A percentile compares a stretch with the other conserved stretches of the same genome.
These are phyloP conservation scores for Pristiophorus japonicus DNA, from an alignment of 2,113 vertebrate species.

Conservation along the genomic window DNA sequence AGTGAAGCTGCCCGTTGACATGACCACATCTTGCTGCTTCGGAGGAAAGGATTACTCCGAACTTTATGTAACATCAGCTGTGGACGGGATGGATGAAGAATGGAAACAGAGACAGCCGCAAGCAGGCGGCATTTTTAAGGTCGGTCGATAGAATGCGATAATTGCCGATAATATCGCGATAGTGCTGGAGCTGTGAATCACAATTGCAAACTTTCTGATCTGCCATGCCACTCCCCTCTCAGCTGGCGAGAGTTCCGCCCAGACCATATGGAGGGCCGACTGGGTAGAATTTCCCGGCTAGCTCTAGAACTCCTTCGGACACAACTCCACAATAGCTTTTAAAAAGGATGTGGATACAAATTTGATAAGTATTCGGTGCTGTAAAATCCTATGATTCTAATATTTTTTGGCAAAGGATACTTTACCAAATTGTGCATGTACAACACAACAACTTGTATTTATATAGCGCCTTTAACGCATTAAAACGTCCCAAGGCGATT, in stretches of 20 bases:
- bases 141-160: constrained; percentile 42
- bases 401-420: neutral
- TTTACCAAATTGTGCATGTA: neutral
- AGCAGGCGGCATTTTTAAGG: constrained; percentile 79
- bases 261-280: neutral
- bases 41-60: constrained; percentile 83
- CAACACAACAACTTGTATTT: no score
- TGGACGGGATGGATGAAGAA: constrained; percentile 61
- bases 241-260: neutral
- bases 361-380: no score
- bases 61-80: constrained; percentile 80
- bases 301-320: neutral
- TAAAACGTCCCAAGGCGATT: no score
- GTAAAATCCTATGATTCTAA: neutral
- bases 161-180: neutral
- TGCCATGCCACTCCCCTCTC: neutral
- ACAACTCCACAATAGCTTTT: neutral
- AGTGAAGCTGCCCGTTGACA: constrained; percentile 70
- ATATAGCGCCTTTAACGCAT: no score
- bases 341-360: neutral
- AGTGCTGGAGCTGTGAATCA: neutral
- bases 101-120: constrained; percentile 57
- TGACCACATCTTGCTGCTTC: constrained; percentile 86
- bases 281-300: neutral
- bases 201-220: neutral